These are phyloP conservation scores for Alouatta caraya DNA, from an alignment of 2,797 vertebrate species.

Conservation along the genomic window DNA sequence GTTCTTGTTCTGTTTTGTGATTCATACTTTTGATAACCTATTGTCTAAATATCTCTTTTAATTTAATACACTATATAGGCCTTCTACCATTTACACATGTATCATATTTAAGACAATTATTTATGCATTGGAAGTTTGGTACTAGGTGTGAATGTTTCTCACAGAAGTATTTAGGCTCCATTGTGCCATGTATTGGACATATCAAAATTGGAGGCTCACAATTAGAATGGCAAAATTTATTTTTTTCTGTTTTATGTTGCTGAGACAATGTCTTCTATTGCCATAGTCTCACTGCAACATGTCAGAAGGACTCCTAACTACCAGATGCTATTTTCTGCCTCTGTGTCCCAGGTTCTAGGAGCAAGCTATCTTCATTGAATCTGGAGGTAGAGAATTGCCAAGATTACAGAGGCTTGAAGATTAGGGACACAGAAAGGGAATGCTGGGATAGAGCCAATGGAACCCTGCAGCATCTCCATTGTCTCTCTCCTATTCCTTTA, in stretches of 20 bases:
- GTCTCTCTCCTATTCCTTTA: neutral
- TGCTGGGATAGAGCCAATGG: neutral
- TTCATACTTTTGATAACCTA: neutral
- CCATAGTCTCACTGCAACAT: neutral
- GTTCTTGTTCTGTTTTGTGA: neutral
- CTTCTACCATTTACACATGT: neutral
- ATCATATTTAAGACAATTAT: neutral
- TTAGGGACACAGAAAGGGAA: neutral
- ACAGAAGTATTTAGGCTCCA: neutral
- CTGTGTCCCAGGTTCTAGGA: neutral
- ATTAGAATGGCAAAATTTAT: neutral
- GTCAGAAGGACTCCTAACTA: neutral
- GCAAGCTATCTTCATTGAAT: neutral
- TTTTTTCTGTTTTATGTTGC: neutral
- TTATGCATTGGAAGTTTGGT: neutral
- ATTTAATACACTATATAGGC: neutral
- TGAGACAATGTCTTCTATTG: neutral
- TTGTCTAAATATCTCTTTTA: neutral
- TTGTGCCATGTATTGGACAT: neutral
- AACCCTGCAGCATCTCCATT: no score
- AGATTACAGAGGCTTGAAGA: neutral
- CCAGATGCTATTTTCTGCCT: neutral
- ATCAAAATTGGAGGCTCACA: neutral
- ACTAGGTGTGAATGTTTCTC: neutral
- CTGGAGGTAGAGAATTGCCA: neutral